Percentiles rank a stretch among this genome's conserved stretches.
Conservation (phyloP, 2,113 vertebrate species). For the Osmerus eperlanus region DNA sequence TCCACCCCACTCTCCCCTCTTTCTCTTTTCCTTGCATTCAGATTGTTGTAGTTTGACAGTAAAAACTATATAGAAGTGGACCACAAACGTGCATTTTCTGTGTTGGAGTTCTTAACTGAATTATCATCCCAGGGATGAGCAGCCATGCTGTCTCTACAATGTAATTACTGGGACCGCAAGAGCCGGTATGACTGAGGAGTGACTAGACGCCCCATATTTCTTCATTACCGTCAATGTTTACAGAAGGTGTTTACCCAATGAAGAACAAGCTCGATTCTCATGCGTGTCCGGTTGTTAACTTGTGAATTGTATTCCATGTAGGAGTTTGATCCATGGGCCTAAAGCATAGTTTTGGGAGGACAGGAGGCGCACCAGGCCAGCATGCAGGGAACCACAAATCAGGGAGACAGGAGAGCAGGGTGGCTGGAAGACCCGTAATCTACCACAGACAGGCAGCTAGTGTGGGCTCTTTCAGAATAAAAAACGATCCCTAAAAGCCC, state of each 20-base stretch:
- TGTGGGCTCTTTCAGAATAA: not conserved
- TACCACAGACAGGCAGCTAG: conserved; percentile 12
- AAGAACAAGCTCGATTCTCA: too few species aligned
- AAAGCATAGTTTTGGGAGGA: not conserved
- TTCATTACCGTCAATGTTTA: too few species aligned
- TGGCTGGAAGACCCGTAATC: not conserved
- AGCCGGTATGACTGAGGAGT: too few species aligned
- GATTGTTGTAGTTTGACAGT: too few species aligned
- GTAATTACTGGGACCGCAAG: too few species aligned
- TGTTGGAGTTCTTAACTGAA: too few species aligned
- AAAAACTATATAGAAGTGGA: too few species aligned
- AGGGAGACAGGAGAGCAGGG: conserved; percentile 1
- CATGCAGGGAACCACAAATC: not conserved
- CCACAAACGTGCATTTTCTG: too few species aligned
- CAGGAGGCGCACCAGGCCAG: not conserved
- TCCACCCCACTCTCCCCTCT: not conserved
- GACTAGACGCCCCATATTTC: too few species aligned
- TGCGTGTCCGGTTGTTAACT: not conserved
- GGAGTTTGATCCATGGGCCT: not conserved
- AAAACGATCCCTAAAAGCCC: not conserved
- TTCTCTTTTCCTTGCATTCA: not conserved
- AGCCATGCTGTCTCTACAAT: too few species aligned
- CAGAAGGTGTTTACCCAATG: too few species aligned
- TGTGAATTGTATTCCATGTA: not conserved
- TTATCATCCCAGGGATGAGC: too few species aligned